Percentiles rank a stretch among this genome's conserved stretches.
Evolutionary conservation across 2,888 invertebrate genomes (phyloP).

Genomic region (Rapana venosa): DNA sequence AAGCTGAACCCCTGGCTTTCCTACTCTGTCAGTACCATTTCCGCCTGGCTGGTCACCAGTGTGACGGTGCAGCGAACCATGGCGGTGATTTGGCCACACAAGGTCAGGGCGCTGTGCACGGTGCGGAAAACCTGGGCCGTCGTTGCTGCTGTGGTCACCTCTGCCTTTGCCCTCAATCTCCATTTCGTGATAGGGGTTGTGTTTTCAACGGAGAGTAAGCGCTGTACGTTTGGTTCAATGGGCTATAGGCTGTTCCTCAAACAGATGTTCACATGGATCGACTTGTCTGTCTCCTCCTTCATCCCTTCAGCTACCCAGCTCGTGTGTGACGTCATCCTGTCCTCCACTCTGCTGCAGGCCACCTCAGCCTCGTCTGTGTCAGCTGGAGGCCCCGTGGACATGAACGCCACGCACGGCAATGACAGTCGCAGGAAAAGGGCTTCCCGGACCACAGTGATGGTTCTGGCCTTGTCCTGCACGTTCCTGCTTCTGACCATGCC

Average conservation of each 20-base stretch:
- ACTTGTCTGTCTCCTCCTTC: not conserved
- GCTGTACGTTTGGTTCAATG: not conserved
- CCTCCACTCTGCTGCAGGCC: not conserved
- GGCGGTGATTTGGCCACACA: not conserved
- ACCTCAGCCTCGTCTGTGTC: too few relatives aligned
- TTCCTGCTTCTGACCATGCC: slow-evolving; percentile 1
- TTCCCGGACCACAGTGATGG: not conserved
- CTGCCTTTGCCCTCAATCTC: not conserved
- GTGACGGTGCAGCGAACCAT: slow-evolving; percentile 3
- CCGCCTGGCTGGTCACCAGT: not conserved
- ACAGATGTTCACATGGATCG: not conserved
- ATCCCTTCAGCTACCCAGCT: not conserved
- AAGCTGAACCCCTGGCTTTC: not conserved
- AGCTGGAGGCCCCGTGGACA: too few relatives aligned
- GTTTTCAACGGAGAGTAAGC: not conserved
- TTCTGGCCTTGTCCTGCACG: not conserved
- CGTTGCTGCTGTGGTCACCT: not conserved
- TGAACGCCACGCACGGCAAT: not conserved
- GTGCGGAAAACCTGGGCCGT: not conserved
- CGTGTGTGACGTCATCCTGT: slow-evolving; percentile 7
- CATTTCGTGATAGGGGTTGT: not conserved
- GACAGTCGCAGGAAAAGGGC: not conserved
- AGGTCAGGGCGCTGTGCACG: not conserved
- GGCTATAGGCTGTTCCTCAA: not conserved
- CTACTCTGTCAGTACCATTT: not conserved